Conservation (phyloP, 2,113 vertebrate species). For the Malurus elegans region DNA sequence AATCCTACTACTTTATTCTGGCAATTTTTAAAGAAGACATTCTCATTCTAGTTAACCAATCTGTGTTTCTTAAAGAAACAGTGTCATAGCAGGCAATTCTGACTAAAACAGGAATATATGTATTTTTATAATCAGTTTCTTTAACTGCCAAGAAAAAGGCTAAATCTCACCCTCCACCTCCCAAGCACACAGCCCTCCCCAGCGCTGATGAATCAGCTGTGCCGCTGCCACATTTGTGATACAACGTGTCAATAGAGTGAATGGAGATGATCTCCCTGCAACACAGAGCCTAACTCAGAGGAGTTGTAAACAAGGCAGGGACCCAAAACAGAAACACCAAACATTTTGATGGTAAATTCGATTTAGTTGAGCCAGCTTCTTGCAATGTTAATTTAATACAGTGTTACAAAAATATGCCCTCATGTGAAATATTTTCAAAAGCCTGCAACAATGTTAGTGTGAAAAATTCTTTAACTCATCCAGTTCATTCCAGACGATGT, state of each 20-base stretch:
- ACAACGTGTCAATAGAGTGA: background rate
- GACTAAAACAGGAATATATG: background rate
- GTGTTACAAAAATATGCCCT: conserved; percentile 5
- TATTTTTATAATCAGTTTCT: background rate
- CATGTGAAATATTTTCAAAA: conserved; percentile 46
- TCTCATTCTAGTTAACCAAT: background rate
- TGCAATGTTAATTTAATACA: conserved; percentile 4
- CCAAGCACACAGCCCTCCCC: background rate
- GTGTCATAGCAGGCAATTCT: background rate
- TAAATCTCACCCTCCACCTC: background rate
- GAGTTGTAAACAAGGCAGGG: conserved; percentile 10
- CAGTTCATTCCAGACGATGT: conserved; percentile 42
- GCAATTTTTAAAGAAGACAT: background rate
- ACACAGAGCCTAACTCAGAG: background rate
- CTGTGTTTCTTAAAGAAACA: background rate
- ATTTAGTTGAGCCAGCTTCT: conserved; percentile 1
- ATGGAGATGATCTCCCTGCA: background rate
- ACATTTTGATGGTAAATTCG: conserved; percentile 11
- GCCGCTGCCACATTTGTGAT: background rate
- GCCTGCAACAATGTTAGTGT: conserved; percentile 21
- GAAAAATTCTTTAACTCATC: conserved; percentile 61
- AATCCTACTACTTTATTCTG: background rate
- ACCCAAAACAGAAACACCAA: background rate
- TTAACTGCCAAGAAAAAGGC: background rate
- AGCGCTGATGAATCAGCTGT: background rate